These are phyloP conservation scores for Rugalucina vietnamica DNA, from an alignment of 2,888 invertebrate species.

Conservation along the genomic window DNA sequence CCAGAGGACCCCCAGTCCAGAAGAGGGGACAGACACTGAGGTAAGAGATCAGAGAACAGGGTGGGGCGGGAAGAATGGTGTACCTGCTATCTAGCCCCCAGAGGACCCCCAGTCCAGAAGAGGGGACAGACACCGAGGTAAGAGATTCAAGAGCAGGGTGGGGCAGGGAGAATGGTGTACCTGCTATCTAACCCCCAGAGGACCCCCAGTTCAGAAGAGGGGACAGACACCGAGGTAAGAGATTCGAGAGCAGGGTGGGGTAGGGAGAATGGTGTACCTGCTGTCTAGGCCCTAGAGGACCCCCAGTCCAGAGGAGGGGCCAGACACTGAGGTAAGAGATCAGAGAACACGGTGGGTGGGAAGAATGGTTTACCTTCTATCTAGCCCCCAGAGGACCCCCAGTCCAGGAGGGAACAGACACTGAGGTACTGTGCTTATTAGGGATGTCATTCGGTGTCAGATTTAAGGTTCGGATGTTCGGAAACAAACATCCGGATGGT, in stretches of 20 bases:
- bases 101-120: constrained; percentile 61
- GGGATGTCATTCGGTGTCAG: too few species aligned
- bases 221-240: constrained; percentile 73
- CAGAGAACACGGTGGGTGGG: constrained; percentile 87
- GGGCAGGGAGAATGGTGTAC: constrained; percentile 88
- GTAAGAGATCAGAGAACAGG: constrained; percentile 87
- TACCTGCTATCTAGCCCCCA: constrained; percentile 84
- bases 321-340: constrained; percentile 85
- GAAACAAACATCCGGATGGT: too few species aligned
- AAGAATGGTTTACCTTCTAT: constrained; percentile 88
- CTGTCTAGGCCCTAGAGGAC: constrained; percentile 64
- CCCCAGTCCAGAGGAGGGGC: constrained; percentile 54
- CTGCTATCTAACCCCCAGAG: constrained; percentile 82
- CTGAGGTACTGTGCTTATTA: constrained; percentile 68
- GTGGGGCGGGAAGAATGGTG: constrained; percentile 88
- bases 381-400: constrained; percentile 63
- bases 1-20: constrained; percentile 60
- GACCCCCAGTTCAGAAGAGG: constrained; percentile 59
- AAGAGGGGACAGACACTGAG: constrained; percentile 63
- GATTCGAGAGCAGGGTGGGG: constrained; percentile 88
- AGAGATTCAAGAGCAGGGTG: constrained; percentile 88
- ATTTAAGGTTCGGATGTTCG: too few species aligned
- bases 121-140: constrained; percentile 66
- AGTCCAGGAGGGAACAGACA: constrained; percentile 57
- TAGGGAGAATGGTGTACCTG: constrained; percentile 89